Conservation (phyloP, 2,113 vertebrate species). For the Campylomormyrus numenius region DNA sequence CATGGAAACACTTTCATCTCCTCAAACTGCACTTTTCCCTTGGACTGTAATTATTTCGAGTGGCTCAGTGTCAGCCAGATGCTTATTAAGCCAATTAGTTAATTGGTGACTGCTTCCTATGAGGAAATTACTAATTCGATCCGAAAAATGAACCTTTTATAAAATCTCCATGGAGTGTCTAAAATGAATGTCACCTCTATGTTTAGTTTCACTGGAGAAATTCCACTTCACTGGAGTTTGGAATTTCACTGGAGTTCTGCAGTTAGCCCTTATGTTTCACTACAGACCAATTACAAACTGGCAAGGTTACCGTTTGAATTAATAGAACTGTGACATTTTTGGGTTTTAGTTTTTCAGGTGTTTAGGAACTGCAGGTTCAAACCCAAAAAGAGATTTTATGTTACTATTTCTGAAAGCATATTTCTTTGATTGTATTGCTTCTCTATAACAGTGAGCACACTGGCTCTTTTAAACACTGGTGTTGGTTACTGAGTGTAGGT, state of each 20-base stretch:
- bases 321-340: background rate
- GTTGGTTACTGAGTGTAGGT: background rate
- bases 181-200: background rate
- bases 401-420: background rate
- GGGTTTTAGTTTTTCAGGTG: background rate
- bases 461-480: background rate
- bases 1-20: background rate
- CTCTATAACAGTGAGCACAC: background rate
- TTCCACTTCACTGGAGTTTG: background rate
- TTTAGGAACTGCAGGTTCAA: background rate
- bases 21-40: background rate
- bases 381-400: background rate
- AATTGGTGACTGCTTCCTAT: background rate
- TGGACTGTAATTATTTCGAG: background rate
- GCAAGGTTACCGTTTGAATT: background rate
- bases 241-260: background rate
- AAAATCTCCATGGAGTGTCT: background rate
- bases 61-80: background rate
- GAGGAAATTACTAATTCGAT: background rate
- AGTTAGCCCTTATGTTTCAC: background rate
- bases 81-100: slow-evolving; percentile 3
- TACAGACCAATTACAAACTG: background rate
- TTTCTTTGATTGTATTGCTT: background rate
- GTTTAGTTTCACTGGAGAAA: background rate
- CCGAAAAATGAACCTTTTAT: slow-evolving; percentile 7